Evolutionary conservation across 2,888 invertebrate species (phyloP).

Genomic region (Silvanus unidentatus): DNA sequence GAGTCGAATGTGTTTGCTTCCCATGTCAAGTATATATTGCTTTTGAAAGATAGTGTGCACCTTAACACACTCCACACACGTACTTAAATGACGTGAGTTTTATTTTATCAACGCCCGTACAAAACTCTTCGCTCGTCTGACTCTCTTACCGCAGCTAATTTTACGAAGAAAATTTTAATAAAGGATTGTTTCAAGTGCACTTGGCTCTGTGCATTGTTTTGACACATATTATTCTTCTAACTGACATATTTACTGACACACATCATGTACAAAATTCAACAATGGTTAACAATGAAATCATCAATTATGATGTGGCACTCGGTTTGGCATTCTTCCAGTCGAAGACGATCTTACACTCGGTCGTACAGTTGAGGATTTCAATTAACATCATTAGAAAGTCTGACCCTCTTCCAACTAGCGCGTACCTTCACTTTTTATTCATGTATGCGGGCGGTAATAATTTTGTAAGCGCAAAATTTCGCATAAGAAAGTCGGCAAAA

Average conservation of each 20-base stretch:
- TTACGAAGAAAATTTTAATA: neutral
- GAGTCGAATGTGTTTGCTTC: slow-evolving; percentile 1
- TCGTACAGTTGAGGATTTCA: neutral
- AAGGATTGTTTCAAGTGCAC: slow-evolving; percentile 1
- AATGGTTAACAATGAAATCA: slow-evolving; percentile 4
- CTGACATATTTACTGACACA: slow-evolving; percentile 3
- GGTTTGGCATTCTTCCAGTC: slow-evolving; percentile 2
- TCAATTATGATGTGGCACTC: neutral
- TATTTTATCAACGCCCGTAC: slow-evolving; percentile 1
- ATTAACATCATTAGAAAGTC: neutral
- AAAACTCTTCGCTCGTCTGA: neutral
- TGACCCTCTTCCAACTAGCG: neutral
- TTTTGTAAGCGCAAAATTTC: neutral
- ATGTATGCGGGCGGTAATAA: neutral
- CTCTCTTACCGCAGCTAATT: neutral
- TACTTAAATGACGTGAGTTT: slow-evolving; percentile 1
- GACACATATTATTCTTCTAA: neutral
- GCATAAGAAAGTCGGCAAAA: too few relatives aligned
- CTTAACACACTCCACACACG: neutral
- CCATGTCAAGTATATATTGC: slow-evolving; percentile 2
- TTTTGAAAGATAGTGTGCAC: slow-evolving; percentile 2
- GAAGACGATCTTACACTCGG: neutral
- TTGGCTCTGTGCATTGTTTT: too few relatives aligned
- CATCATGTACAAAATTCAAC: slow-evolving; percentile 2
- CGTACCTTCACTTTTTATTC: neutral